Base-by-base conservation (phyloP, 2,888 invertebrate genomes). In the Melanotus villosus region DNA sequence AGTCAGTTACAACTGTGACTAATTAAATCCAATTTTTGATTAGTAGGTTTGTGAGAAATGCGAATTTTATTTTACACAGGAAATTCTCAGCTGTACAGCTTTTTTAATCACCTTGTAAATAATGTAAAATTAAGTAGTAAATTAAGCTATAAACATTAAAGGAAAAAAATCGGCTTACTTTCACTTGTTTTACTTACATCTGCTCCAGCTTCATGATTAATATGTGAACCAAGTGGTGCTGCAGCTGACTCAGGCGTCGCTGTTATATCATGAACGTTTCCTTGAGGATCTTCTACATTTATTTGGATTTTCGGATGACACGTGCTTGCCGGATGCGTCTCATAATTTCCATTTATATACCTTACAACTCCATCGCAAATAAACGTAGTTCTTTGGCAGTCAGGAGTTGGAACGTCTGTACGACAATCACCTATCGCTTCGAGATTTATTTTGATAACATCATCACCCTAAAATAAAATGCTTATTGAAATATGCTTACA, bases 361-460 rank as follows among this genome's bases (percentile, higher is more conserved):
- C 75, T 71, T 10, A 83, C 73, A 57, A 79, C 76, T 23, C 78
- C 81, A 32, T 76, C 71, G 62, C 83, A 84, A 32, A 70, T 76
- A 7, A 81, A 73, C 5, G 73, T 50, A 1, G 71, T 74, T 23
- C 76, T 76, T 30, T 66, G 69, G 71, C 82, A 68, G 4, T 58
- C 9, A 9, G 36, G 43, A 2, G 34, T 16, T 54, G 7, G 16
- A 38, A 52, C 26, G 18, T 59, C 57, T 2, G 19, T 41, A 6
- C 56, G 56, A 32, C 68, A 68, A 1, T 57, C 36, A 12, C 68
- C 68, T 38, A 16, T 23, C 2, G 57, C 45, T 54, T 64, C 64
- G 10, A 68, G 23, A 34, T 21, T 50, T 23, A 68, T 38, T 58
- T 38, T 50, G 26, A 64, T 41, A 14, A 32, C 16, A 38, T 63